Percentiles rank a stretch among this genome's conserved stretches.
These are phyloP conservation scores for Bambusicola thoracicus DNA, from an alignment of 2,113 vertebrate genomes.

Conservation along the genomic window DNA sequence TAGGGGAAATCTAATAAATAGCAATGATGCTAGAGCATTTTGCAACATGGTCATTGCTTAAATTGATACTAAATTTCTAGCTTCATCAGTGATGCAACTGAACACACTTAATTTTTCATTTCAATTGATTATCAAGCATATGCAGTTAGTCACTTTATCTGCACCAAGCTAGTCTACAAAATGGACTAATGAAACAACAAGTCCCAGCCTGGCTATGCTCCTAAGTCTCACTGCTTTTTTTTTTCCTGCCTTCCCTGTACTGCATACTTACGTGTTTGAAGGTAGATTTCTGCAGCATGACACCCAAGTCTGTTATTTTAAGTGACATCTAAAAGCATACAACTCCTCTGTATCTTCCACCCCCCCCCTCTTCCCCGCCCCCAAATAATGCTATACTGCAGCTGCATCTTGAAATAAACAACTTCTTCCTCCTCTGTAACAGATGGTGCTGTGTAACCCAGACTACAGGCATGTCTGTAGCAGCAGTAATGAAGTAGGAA, in stretches of 20 bases:
- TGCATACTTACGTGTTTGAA: neutral
- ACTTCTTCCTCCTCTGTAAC: neutral
- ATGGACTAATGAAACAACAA: neutral
- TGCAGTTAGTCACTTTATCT: neutral
- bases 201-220: no score
- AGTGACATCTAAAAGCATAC: neutral
- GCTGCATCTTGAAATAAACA: neutral
- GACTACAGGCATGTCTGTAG: neutral
- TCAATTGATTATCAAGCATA: neutral
- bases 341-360: neutral
- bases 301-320: accelerated
- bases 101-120: neutral
- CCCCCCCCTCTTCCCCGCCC: accelerated
- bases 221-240: neutral
- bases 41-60: neutral
- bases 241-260: neutral
- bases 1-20: neutral
- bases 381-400: neutral
- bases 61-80: neutral
- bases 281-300: neutral
- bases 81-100: neutral
- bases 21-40: neutral
- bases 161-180: neutral
- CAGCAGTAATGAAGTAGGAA: neutral
- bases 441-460: conserved; percentile 9